Base-by-base conservation (phyloP, 1,140 invertebrate species). In the Chlorops oryzae region DNA sequence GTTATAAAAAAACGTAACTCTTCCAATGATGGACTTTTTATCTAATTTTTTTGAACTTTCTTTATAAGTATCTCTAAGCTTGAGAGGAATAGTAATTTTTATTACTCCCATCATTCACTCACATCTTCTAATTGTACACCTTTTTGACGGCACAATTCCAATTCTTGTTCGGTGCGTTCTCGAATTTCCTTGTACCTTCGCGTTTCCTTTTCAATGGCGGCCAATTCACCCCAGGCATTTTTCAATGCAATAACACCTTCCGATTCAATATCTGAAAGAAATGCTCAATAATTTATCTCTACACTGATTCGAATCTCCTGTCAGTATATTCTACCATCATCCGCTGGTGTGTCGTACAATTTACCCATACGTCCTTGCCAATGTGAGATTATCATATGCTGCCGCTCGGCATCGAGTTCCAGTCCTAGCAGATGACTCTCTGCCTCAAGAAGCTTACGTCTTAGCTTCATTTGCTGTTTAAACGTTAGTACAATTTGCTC, bases 381-480 rank as follows among this genome's bases (percentile, higher is more conserved):
- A 58, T 92, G 88, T 3, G 85, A 88, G 27, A 95, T 89, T 9
- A 89, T 81, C 52, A 89, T 80, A 59, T 90, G 87, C 59, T 92
- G 88, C 35, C 88, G 80, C 62, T 93, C 87, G 1, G 88, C 86
- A 57, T 92, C 90, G 57, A 92, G 79, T 22, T 87, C 88, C 38
- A 93, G 72, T 1, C 87, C 85, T 55, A 93, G 72, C 3, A 92
- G 73, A 59, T 90, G 84, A 54, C 87, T 90, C 63, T 92, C 90
- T 5, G 92, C 77, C 67, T 93, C 90, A 81, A 95, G 88, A 12
- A 94, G 71, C 34, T 85, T 82, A 27, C 86, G 77, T 37, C 90
- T 80, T 1, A 93, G 72, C 56, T 88, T 82, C 90, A 94, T 94
- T 71, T 94, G 91, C 54, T 92, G 88, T 55, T 90, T 88, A 67